A percentile compares a stretch with the other conserved stretches of the same genome.
Evolutionary conservation across 2,113 vertebrate species (phyloP).

Genomic region (Opisthocomus hoazin): DNA sequence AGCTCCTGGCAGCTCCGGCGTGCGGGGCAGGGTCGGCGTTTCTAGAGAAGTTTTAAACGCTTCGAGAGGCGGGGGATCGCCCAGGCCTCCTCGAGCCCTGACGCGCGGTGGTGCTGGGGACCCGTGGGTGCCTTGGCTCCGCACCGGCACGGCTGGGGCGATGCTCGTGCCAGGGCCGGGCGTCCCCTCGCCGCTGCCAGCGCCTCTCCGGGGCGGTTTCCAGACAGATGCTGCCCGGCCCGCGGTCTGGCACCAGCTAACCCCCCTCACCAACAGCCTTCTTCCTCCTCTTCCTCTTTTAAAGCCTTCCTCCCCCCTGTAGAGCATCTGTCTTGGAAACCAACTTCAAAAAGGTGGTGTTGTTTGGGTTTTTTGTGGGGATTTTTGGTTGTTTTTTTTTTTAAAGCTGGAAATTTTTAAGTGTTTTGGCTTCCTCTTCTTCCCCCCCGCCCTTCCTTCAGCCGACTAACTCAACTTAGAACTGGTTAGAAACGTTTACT

Average conservation of each 20-base stretch:
- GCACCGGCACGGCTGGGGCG: not conserved
- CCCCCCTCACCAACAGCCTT: not conserved
- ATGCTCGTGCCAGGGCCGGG: not conserved
- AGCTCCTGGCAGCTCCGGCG: not conserved
- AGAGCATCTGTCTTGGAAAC: conserved; percentile 46
- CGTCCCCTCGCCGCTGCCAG: too few species aligned
- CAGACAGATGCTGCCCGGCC: not conserved
- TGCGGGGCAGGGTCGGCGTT: not conserved
- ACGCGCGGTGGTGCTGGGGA: accelerated
- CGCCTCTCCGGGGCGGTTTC: not conserved
- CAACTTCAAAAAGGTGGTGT: not conserved
- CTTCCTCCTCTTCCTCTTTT: not conserved
- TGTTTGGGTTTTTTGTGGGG: too few species aligned
- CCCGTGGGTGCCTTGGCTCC: accelerated
- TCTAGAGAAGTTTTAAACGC: not conserved
- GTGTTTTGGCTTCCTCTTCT: not conserved
- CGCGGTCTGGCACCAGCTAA: not conserved
- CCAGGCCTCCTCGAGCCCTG: not conserved
- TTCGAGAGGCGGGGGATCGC: not conserved
- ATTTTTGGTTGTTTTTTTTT: not conserved
- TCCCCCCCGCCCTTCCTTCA: not conserved
- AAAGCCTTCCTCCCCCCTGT: not conserved
- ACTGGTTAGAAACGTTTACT: conserved; percentile 64
- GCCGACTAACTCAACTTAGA: conserved; percentile 43
- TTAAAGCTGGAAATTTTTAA: conserved; percentile 36